phyloP scores from a whole-genome alignment of 1,140 invertebrate species.

The Rhynchophorus ferrugineus region DNA sequence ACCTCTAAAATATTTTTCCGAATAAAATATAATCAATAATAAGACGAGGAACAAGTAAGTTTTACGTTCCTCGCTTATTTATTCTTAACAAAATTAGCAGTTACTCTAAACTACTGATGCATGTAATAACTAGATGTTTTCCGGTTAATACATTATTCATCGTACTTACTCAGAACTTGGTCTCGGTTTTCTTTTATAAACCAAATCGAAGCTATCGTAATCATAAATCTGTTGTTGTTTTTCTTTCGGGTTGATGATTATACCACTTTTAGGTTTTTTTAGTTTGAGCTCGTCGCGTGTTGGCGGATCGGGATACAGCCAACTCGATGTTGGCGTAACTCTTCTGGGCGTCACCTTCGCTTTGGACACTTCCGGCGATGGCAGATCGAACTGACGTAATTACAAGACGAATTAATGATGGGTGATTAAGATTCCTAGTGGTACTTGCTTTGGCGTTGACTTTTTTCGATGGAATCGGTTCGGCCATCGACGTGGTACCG shows the following conservation, averaged over 20 bases:
- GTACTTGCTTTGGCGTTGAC: conserved; percentile 16
- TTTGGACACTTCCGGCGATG: conserved; percentile 30
- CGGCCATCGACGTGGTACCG: conserved; percentile 13
- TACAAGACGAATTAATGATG: background rate
- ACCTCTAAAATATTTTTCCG: background rate
- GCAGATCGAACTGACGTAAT: conserved; percentile 32
- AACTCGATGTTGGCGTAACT: conserved; percentile 27
- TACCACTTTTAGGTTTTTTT: conserved; percentile 34
- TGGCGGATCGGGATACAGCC: conserved; percentile 27
- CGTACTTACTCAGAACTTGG: conserved; percentile 6
- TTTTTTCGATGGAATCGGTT: conserved; percentile 18
- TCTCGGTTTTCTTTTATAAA: conserved; percentile 24
- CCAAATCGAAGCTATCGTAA: conserved; percentile 32
- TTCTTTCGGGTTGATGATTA: conserved; percentile 32
- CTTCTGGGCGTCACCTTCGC: conserved; percentile 32
- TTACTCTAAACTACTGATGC: too few species aligned
- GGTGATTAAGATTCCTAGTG: too few species aligned
- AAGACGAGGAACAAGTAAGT: too few species aligned
- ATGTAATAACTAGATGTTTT: too few species aligned
- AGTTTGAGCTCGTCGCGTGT: conserved; percentile 18
- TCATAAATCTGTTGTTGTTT: conserved; percentile 3
- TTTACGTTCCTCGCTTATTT: too few species aligned
- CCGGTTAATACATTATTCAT: background rate
- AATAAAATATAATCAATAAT: too few species aligned
- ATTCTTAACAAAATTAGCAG: too few species aligned